A percentile compares a stretch with the other conserved stretches of the same genome.
These are phyloP conservation scores for Eudorcas thomsonii DNA, from an alignment of 2,113 vertebrate genomes.

Conservation along the genomic window DNA sequence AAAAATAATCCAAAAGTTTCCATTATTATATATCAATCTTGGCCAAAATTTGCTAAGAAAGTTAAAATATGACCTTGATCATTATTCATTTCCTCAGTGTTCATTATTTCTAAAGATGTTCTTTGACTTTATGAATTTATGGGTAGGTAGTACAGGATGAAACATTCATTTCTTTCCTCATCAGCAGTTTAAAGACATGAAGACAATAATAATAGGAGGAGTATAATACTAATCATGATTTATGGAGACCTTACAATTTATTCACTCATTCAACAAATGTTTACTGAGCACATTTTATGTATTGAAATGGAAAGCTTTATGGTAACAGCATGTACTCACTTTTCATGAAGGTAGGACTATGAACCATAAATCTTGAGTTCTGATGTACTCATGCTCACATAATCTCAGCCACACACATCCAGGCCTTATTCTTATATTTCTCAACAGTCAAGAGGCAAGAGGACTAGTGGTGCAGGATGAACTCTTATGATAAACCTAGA, in stretches of 20 bases:
- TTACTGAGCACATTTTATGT: background rate
- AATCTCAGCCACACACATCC: background rate
- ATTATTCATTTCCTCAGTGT: background rate
- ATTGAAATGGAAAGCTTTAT: background rate
- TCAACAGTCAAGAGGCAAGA: background rate
- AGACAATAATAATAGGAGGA: background rate
- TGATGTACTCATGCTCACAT: background rate
- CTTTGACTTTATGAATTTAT: slow-evolving; percentile 15
- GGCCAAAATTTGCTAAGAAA: background rate
- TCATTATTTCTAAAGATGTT: slow-evolving; percentile 13
- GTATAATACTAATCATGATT: background rate
- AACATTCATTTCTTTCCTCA: background rate
- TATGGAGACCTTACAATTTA: background rate
- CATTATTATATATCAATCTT: background rate
- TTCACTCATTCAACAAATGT: background rate
- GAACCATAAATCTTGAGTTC: background rate
- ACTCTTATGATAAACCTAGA: background rate
- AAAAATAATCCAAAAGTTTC: background rate
- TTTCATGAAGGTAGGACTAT: background rate
- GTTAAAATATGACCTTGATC: background rate
- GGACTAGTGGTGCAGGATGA: background rate
- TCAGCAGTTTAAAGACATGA: background rate
- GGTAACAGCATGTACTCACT: background rate
- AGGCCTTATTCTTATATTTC: background rate
- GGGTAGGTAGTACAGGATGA: background rate